Evolutionary conservation across 2,888 invertebrate genomes (phyloP), one percentile per base, ranked within the genome.

Genomic region (Dastarcus helophoroides): DNA sequence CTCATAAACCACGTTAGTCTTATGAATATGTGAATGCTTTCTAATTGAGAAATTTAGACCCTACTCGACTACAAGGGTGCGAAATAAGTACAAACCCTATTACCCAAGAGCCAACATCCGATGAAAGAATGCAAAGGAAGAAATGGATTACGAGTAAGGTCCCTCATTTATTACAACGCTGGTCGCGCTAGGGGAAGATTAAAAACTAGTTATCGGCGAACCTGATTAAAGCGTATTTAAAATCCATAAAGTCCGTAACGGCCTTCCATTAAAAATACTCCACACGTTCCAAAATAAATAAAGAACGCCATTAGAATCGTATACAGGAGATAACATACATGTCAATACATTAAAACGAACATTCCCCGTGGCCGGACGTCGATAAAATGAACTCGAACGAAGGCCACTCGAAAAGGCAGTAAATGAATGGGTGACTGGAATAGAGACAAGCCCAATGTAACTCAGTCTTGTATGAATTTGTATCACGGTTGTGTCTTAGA

Each of bases 391-490:
- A 17, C 7, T 16, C 26, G 22, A 23, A 13, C n/a, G 16, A 29
- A 14, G 26, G 22, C 15, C 27, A 14, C 9, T 10, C 13, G 23
- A 35, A 35, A 31, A 31, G 31, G 27, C 35, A 35, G 15, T 27
- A 39, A 31, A 37, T 37, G 33, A 34, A 36, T 45, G 58, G 44
- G 34, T 47, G 46, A 36, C 29, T 55, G 53, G 48, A 51, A 44
- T 44, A 41, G 51, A 55, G 54, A 47, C 54, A 50, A 55, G 55
- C 48, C 55, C 56, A 50, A 54, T 51, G 53, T 54, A 53, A 55
- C 54, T 44, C 52, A 53, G 53, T 50, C 57, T 59, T 60, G 60
- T 61, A 59, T 58, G 60, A 60, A 62, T 62, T 60, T 60, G 62
- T 62, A 60, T 58, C 56, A 50, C 51, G 45, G 54, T 50, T 54